Percentiles rank a stretch among this genome's conserved stretches.
These are phyloP conservation scores for Scomberomorus guttatus DNA, from an alignment of 2,797 vertebrate genomes.

Conservation along the genomic window DNA sequence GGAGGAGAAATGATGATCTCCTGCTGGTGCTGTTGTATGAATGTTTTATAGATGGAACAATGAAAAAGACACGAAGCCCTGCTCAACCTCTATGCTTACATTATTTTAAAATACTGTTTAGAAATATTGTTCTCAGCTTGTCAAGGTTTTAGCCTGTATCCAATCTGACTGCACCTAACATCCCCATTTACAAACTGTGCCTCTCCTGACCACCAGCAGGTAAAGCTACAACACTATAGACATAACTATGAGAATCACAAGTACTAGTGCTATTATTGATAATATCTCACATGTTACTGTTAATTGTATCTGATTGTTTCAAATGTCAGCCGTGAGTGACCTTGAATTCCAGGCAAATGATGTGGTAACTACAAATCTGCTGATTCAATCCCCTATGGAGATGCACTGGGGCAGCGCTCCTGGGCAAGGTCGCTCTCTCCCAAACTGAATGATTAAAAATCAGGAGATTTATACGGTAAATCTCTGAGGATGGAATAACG, in stretches of 20 bases:
- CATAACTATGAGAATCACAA: neutral
- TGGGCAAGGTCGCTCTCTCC: constrained; percentile 69
- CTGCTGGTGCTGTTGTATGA: constrained; percentile 71
- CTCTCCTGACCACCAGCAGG: constrained; percentile 7
- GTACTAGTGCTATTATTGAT: neutral
- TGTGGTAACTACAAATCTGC: constrained; percentile 57
- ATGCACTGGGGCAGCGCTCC: constrained; percentile 37
- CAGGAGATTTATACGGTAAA: constrained; percentile 47
- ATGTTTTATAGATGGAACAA: constrained; percentile 74
- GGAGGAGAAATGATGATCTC: constrained; percentile 69
- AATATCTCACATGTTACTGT: constrained; percentile 6
- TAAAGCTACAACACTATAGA: neutral
- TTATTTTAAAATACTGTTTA: constrained; percentile 51
- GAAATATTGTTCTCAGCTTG: constrained; percentile 56
- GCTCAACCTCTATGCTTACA: constrained; percentile 52
- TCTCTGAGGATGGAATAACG: constrained; percentile 52
- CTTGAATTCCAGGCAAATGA: constrained; percentile 52
- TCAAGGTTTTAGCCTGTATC: constrained; percentile 23
- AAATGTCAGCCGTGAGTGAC: constrained; percentile 33
- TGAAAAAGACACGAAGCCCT: constrained; percentile 68
- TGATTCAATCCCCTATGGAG: constrained; percentile 61
- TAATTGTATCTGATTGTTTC: constrained; percentile 44
- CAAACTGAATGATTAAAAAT: constrained; percentile 54
- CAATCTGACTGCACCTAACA: constrained; percentile 36
- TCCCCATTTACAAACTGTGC: constrained; percentile 17